Base-by-base conservation (phyloP, 2,797 vertebrate species). In the Eulemur albifrons region DNA sequence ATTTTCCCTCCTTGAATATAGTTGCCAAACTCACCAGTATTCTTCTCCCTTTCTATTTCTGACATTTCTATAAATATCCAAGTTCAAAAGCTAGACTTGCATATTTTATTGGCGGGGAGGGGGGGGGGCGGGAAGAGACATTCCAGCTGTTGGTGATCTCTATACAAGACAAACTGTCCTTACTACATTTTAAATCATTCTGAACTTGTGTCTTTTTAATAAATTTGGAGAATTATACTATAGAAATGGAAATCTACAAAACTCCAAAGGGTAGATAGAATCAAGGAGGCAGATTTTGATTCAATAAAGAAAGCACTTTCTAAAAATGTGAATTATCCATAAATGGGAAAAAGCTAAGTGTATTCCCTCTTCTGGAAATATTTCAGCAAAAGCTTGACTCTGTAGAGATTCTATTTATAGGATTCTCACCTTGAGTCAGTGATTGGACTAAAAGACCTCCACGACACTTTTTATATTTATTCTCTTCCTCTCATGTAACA, bases 291-390 rank as follows among this genome's bases (percentile, higher is more conserved):
- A 96, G 61, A 84, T 79, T 96, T 83, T 92, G 50, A 93, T 94
- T 91, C 50, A 94, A 87, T 17, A 57, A 13, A 91, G 83, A 90
- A 89, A 84, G 54, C 43, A 84, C 94, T 90, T 97, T 97, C 97
- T 98, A 97, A 98, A 97, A 97, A 81, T 97, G 83, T 83, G 90
- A 95, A 54, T 72, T 83, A 90, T 73, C 96, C 96, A 97, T 97
- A 98, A 92, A 97, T 97, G 96, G 96, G 91, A 96, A 97, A 81
- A 96, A 87, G 72, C 76, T 91, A 95, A 96, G 91, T 93, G 45
- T 95, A 95, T 90, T 93, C 61, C 73, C 43, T 97, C 89, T 96
- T 92, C 86, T 77, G 95, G 96, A 96, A 96, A 81, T 96, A 96
- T 40, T 95, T 93, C 69, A 90, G 75, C 87, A 94, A 76, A 90